A percentile compares a stretch with the other conserved stretches of the same genome.
Evolutionary conservation across 2,888 invertebrate species (phyloP).

Genomic region (Troides oblongomaculatus): DNA sequence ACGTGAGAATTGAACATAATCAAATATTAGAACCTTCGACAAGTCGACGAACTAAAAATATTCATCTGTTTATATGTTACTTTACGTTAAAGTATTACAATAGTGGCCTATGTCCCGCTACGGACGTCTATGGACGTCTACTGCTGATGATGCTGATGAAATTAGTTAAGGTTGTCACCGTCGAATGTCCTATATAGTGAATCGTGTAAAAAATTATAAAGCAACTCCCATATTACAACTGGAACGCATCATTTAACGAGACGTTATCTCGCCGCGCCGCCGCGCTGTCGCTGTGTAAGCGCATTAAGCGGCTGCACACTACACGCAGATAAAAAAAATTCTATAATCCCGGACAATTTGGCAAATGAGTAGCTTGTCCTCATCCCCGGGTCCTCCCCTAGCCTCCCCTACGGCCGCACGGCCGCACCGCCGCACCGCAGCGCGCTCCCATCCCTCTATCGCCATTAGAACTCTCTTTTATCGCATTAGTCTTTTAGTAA

Average conservation of each 20-base stretch:
- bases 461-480: conserved; percentile 57
- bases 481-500: conserved; percentile 48
- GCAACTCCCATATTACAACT: neutral
- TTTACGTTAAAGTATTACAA: neutral
- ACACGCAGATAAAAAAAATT: conserved; percentile 49
- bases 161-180: neutral
- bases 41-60: too few relatives aligned
- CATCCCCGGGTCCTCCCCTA: conserved; percentile 26
- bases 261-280: too few relatives aligned
- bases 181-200: neutral
- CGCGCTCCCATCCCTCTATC: conserved; percentile 34
- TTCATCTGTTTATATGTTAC: neutral
- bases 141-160: too few relatives aligned
- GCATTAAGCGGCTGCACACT: conserved; percentile 33
- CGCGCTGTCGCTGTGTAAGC: too few relatives aligned
- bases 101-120: too few relatives aligned
- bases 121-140: too few relatives aligned
- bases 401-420: conserved; percentile 30
- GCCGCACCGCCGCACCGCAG: conserved; percentile 26
- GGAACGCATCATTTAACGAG: neutral
- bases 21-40: too few relatives aligned
- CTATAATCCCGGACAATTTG: conserved; percentile 58
- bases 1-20: too few relatives aligned
- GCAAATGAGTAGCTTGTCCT: conserved; percentile 49
- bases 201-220: neutral